A percentile compares a stretch with the other conserved stretches of the same genome.
These are phyloP conservation scores for Nothocercus julius DNA, from an alignment of 2,113 vertebrate species.

Conservation along the genomic window DNA sequence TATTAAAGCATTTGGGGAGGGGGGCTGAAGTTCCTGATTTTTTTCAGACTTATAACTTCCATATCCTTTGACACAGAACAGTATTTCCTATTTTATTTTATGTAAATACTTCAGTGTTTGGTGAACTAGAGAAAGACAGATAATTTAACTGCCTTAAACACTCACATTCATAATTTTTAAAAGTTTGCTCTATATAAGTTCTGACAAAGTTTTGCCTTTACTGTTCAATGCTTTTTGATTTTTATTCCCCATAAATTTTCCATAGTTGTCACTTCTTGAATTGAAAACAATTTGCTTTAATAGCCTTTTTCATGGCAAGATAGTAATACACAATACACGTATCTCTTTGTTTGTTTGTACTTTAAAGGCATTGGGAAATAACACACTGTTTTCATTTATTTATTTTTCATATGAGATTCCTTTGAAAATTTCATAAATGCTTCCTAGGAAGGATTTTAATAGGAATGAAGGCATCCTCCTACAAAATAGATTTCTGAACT, in stretches of 20 bases:
- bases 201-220: background rate
- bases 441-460: background rate
- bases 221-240: background rate
- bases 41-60: background rate
- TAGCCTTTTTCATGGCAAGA: background rate
- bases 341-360: fast-evolving
- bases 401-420: background rate
- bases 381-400: background rate
- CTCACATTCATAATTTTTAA: background rate
- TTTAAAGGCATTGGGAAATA: background rate
- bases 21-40: background rate
- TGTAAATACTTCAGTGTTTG: background rate
- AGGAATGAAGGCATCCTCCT: background rate
- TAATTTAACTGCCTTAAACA: background rate
- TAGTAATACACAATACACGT: background rate
- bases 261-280: background rate
- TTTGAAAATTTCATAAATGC: background rate
- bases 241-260: background rate
- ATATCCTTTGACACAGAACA: background rate
- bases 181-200: background rate
- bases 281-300: background rate
- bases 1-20: background rate
- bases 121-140: background rate
- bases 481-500: background rate
- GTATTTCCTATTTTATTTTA: background rate